Evolutionary conservation across 1,140 invertebrate genomes (phyloP).

Genomic region (Papilio helenus): DNA sequence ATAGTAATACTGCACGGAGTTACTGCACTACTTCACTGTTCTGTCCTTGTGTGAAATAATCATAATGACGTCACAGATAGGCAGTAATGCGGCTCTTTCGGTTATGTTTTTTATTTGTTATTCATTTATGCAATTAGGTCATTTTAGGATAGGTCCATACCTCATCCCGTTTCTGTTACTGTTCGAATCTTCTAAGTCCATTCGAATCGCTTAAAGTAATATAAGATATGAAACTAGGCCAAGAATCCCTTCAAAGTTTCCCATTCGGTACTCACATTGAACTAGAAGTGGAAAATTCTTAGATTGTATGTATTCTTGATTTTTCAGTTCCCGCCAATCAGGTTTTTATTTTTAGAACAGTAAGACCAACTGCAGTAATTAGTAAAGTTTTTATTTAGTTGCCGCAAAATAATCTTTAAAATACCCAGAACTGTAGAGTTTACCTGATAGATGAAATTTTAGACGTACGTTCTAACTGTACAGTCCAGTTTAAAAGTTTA

Average conservation of each 20-base stretch:
- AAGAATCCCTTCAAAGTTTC: not conserved
- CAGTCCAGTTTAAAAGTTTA: too few relatives aligned
- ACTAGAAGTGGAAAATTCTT: not conserved
- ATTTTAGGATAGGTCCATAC: not conserved
- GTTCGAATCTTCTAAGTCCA: not conserved
- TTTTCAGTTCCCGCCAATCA: not conserved
- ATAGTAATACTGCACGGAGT: not conserved
- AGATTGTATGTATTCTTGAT: too few relatives aligned
- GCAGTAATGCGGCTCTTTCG: slow-evolving; percentile 54
- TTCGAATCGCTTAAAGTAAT: not conserved
- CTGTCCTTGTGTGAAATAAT: slow-evolving; percentile 6
- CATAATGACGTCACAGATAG: slow-evolving; percentile 15
- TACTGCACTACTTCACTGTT: not conserved
- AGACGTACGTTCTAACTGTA: too few relatives aligned
- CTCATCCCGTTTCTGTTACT: not conserved
- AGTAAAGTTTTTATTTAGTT: too few relatives aligned
- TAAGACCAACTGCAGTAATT: too few relatives aligned
- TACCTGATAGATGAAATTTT: too few relatives aligned
- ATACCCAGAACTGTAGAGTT: too few relatives aligned
- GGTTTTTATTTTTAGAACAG: not conserved
- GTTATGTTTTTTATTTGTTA: slow-evolving; percentile 23
- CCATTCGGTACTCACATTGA: not conserved
- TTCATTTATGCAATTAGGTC: not conserved
- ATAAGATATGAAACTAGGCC: not conserved
- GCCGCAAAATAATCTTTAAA: too few relatives aligned